Evolutionary conservation across 2,113 vertebrate genomes (phyloP).

Genomic region (Psettodes erumei): DNA sequence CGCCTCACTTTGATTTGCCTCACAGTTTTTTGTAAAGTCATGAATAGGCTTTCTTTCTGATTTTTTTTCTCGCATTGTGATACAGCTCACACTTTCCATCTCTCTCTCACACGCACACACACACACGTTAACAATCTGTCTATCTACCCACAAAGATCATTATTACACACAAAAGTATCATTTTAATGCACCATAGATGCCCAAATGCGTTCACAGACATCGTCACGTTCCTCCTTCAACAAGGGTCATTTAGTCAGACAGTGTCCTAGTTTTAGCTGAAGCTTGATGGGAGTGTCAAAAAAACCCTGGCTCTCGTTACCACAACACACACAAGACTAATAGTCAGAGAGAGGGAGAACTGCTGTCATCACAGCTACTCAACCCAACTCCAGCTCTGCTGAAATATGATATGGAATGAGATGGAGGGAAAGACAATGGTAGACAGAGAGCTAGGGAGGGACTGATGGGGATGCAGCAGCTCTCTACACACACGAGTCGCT

Average conservation of each 20-base stretch:
- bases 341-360: constrained; percentile 11
- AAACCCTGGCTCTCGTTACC: constrained; percentile 5
- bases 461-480: background rate
- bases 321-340: constrained; percentile 22
- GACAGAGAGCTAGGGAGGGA: constrained; percentile 1
- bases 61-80: constrained; percentile 4
- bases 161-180: constrained; percentile 20
- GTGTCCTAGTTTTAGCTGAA: constrained; percentile 57
- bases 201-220: constrained; percentile 8
- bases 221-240: constrained; percentile 24
- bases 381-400: constrained; percentile 24
- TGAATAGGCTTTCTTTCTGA: constrained; percentile 6
- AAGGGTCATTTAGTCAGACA: constrained; percentile 57
- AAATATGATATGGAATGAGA: constrained; percentile 41
- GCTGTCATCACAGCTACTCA: constrained; percentile 39
- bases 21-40: constrained; percentile 11
- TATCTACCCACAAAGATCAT: constrained; percentile 34
- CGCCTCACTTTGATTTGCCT: constrained; percentile 5
- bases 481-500: constrained; percentile 7
- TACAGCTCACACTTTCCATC: constrained; percentile 10
- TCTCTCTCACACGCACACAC: no score
- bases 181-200: background rate
- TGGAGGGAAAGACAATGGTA: constrained; percentile 14
- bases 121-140: constrained; percentile 22
- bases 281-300: constrained; percentile 31